Base-by-base conservation (phyloP, 2,888 invertebrate species). In the Chloroclysta siterata region DNA sequence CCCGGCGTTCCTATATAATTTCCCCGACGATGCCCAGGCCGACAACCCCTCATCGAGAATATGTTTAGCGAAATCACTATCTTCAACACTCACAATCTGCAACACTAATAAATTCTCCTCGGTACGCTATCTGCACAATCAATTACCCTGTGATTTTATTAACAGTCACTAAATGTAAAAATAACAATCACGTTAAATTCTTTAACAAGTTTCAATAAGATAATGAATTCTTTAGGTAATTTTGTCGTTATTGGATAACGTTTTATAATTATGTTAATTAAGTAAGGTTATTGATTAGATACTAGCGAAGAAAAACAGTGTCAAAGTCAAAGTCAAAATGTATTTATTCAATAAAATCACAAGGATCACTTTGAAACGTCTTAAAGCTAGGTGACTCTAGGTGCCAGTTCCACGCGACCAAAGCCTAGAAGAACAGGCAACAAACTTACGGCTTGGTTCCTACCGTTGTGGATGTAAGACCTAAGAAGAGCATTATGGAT, bases 1-100 rank as follows among this genome's bases (percentile, higher is more conserved):
- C 79, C 77, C 72, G 68, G 70, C 73, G 74, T 73, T 77, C 74
- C 82, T 79, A 86, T 90, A 79, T 89, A 90, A 91, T 90, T 90
- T 90, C 72, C 72, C 72, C 69, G 63, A 47, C 68, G 70, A 75
- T 67, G 77, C 71, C 74, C 72, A 77, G 70, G 69, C 76, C 72
- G 81, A 82, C 82, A 86, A 80, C 83, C 82, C 77, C 72, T 79
- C 77, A 84, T 85, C 81, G 79, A 54, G 78, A 75, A 71, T 78
- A 73, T 78, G 77, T 83, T 82, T 80, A 82, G 76, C 76, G 69
- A 80, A 82, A 83, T 80, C 72, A 76, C 66, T 63, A 52, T 65
- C 63, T 53, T 69, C 68, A 65, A 60, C 51, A 60, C 63, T 48
- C 63, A 57, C 70, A 62, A 64, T 67, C 60, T 57, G 29, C 11